A percentile compares a stretch with the other conserved stretches of the same genome.
phyloP scores from a whole-genome alignment of 2,888 invertebrate genomes.

The Nezara viridula region DNA sequence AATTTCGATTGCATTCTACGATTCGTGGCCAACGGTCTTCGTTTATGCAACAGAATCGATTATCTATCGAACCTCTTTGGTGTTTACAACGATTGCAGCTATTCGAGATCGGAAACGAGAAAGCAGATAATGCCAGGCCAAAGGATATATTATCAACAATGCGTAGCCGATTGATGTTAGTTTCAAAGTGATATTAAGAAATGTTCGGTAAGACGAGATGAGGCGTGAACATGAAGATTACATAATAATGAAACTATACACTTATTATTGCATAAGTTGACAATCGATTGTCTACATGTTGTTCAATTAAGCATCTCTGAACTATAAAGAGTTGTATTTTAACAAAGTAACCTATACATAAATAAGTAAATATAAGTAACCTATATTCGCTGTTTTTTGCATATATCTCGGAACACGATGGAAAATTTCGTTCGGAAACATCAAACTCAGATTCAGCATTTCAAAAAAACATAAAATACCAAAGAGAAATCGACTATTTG shows the following conservation, averaged over 20 bases:
- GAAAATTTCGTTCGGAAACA: too few relatives aligned
- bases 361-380: too few relatives aligned
- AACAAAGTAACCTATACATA: too few relatives aligned
- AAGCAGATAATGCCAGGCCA: background rate
- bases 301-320: background rate
- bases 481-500: too few relatives aligned
- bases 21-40: conserved; percentile 1
- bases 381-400: too few relatives aligned
- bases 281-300: background rate
- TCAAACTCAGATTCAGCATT: too few relatives aligned
- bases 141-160: conserved; percentile 5
- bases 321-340: background rate
- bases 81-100: background rate
- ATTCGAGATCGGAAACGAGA: background rate
- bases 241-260: background rate
- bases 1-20: background rate
- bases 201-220: background rate
- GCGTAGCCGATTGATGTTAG: background rate
- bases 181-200: background rate
- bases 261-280: background rate
- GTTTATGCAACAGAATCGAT: conserved; percentile 16
- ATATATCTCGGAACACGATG: too few relatives aligned
- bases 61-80: background rate
- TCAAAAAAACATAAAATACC: too few relatives aligned
- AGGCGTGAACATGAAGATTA: background rate